phyloP scores from a whole-genome alignment of 2,113 vertebrate species.

The Channa maculata region DNA sequence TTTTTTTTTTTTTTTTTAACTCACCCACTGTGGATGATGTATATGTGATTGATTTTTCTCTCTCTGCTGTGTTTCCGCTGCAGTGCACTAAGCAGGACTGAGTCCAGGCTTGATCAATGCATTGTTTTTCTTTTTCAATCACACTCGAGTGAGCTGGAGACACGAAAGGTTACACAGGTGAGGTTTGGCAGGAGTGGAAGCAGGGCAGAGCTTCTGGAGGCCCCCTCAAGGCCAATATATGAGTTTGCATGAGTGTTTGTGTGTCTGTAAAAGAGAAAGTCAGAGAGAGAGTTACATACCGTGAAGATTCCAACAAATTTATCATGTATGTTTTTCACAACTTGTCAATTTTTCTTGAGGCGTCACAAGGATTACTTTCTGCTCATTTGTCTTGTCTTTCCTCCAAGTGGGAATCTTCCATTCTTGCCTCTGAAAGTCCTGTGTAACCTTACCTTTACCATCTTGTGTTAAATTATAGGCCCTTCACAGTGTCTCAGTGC shows the following conservation, averaged over 20 bases:
- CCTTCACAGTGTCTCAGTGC: slow-evolving; percentile 57
- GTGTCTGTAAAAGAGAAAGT: slow-evolving; percentile 6
- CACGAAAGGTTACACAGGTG: slow-evolving; percentile 81
- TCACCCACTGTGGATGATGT: slow-evolving; percentile 79
- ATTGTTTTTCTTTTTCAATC: slow-evolving; percentile 84
- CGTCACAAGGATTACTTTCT: slow-evolving; percentile 9
- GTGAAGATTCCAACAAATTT: slow-evolving; percentile 22
- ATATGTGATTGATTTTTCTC: slow-evolving; percentile 84
- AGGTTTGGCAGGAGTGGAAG: slow-evolving; percentile 69
- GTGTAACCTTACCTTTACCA: slow-evolving; percentile 68
- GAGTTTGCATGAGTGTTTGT: slow-evolving; percentile 50
- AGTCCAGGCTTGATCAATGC: slow-evolving; percentile 83
- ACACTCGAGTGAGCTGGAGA: slow-evolving; percentile 81
- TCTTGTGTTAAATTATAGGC: slow-evolving; percentile 71
- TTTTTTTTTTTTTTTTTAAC: slow-evolving; percentile 61
- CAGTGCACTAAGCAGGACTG: slow-evolving; percentile 78
- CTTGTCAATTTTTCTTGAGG: slow-evolving; percentile 12
- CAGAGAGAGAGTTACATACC: not conserved
- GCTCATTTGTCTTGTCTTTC: slow-evolving; percentile 25
- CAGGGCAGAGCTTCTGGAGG: slow-evolving; percentile 67
- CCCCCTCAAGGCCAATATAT: slow-evolving; percentile 66
- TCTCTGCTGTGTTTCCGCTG: slow-evolving; percentile 75
- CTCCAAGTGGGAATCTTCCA: slow-evolving; percentile 36
- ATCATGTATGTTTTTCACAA: slow-evolving; percentile 12
- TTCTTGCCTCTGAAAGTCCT: slow-evolving; percentile 34